A percentile compares a stretch with the other conserved stretches of the same genome.
Evolutionary conservation across 2,888 invertebrate genomes (phyloP).

Genomic region (Dorcus parallelipipedus): DNA sequence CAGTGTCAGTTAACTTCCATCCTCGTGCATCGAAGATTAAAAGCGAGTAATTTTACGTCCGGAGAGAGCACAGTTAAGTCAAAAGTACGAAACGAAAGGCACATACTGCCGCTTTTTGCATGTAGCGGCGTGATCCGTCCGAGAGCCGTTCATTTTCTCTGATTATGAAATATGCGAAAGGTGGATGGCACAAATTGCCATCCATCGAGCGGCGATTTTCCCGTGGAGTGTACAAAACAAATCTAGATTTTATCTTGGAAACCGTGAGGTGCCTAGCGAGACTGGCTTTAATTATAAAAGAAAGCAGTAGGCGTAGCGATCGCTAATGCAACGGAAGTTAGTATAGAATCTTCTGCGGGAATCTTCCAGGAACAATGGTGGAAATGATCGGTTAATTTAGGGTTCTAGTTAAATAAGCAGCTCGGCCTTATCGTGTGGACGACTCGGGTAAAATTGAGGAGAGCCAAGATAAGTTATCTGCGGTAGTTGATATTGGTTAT

Average conservation of each 20-base stretch:
- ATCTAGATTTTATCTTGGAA: constrained; percentile 31
- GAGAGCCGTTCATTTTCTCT: background rate
- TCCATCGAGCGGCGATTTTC: background rate
- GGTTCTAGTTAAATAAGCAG: background rate
- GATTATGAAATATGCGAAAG: background rate
- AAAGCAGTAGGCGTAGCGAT: constrained; percentile 33
- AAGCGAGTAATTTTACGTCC: no score
- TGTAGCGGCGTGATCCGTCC: no score
- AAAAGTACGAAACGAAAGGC: no score
- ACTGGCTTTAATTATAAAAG: constrained; percentile 35
- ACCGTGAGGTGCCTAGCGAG: constrained; percentile 30
- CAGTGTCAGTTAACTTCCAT: no score
- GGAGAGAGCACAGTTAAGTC: no score
- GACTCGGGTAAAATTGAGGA: background rate
- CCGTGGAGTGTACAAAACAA: constrained; percentile 18
- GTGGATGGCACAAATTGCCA: background rate
- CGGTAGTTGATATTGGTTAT: constrained; percentile 10
- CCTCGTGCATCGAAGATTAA: no score
- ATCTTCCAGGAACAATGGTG: background rate
- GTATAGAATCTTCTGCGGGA: constrained; percentile 9
- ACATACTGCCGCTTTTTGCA: no score
- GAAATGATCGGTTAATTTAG: constrained; percentile 8
- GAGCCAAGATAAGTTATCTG: background rate
- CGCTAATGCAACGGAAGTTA: constrained; percentile 35
- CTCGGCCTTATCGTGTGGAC: background rate